These are phyloP conservation scores for Gymnocephalus cernua DNA, from an alignment of 2,113 vertebrate species.

Conservation along the genomic window DNA sequence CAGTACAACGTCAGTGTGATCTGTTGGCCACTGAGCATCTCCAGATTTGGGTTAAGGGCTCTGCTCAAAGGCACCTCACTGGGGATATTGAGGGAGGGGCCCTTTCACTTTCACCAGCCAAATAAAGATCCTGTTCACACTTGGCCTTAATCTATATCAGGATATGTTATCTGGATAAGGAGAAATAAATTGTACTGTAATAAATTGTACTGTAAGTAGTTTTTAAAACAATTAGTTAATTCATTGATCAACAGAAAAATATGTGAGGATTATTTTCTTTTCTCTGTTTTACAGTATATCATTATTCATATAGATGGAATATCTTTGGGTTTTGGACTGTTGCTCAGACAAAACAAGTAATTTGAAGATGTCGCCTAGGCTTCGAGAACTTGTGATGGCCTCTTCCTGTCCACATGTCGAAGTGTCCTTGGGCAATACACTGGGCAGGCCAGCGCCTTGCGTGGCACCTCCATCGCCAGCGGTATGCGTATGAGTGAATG, in stretches of 20 bases:
- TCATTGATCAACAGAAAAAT: neutral
- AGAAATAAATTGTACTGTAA: neutral
- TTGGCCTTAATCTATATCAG: neutral
- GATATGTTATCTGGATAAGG: too few species aligned
- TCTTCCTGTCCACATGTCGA: neutral
- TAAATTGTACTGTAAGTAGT: neutral
- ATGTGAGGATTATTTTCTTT: neutral
- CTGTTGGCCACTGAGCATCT: slow-evolving; percentile 6
- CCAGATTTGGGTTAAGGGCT: neutral
- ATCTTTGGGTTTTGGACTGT: neutral
- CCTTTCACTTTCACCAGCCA: neutral
- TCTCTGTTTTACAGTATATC: neutral
- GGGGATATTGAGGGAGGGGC: neutral
- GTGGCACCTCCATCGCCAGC: neutral
- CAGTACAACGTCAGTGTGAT: neutral
- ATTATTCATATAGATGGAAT: neutral
- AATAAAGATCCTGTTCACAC: neutral
- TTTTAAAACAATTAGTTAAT: neutral
- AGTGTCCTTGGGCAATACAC: neutral
- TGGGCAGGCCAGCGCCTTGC: neutral
- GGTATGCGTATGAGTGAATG: neutral
- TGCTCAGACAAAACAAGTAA: neutral
- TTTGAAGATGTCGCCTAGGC: neutral
- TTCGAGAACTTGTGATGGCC: neutral
- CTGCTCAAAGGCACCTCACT: neutral